A percentile compares a stretch with the other conserved stretches of the same genome.
Evolutionary conservation across 2,888 invertebrate genomes (phyloP).

Genomic region (Nomada ferruginata): DNA sequence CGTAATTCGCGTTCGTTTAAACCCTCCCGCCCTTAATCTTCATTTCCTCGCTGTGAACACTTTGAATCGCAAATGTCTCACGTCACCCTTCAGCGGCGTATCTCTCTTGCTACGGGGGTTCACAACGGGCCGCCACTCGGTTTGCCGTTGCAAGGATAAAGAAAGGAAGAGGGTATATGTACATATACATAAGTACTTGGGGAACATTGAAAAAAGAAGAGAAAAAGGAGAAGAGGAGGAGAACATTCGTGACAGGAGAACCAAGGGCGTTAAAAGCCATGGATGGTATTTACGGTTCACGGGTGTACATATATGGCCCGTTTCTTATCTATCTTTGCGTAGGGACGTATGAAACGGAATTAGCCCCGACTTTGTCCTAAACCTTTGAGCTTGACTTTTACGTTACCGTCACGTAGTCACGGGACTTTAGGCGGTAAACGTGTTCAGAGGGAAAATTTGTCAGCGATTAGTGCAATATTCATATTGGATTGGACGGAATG

Average conservation of each 20-base stretch:
- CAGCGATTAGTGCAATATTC: background rate
- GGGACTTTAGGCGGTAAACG: slow-evolving; percentile 3
- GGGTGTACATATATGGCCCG: slow-evolving; percentile 18
- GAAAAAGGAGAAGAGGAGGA: background rate
- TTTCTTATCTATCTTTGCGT: slow-evolving; percentile 53
- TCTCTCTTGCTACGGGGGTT: slow-evolving; percentile 27
- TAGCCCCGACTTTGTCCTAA: slow-evolving; percentile 45
- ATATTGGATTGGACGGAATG: background rate
- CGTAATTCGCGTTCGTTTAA: slow-evolving; percentile 49
- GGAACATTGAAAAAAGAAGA: slow-evolving; percentile 21
- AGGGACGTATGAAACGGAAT: slow-evolving; percentile 47
- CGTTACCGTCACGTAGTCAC: slow-evolving; percentile 42
- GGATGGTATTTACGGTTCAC: slow-evolving; percentile 49
- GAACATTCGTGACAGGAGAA: background rate
- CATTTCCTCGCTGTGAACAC: slow-evolving; percentile 38
- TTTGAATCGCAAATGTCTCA: slow-evolving; percentile 55
- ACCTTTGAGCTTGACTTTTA: slow-evolving; percentile 38
- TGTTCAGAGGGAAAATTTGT: slow-evolving; percentile 31
- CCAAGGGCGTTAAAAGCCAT: background rate
- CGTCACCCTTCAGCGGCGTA: slow-evolving; percentile 19
- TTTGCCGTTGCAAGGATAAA: slow-evolving; percentile 30
- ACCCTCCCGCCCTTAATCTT: slow-evolving; percentile 51
- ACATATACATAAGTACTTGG: background rate
- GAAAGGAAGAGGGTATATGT: background rate
- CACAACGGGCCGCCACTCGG: background rate